Base-by-base conservation (phyloP, 2,888 invertebrate species). In the Maniola hyperantus region DNA sequence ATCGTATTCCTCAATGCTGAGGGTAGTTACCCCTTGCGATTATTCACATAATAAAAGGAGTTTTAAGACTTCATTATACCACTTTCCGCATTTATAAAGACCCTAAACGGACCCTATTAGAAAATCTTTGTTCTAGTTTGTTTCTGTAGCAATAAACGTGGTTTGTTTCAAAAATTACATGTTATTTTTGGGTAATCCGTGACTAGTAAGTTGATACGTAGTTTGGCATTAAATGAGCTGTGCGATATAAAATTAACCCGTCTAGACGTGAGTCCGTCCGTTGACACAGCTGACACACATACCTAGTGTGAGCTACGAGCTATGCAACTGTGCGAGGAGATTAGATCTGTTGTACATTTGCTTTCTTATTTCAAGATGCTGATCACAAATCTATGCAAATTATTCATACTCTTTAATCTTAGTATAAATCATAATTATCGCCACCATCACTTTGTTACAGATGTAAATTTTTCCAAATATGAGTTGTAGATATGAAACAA, bases 231-330 rank as follows among this genome's bases (percentile, higher is more conserved):
- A 61, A 59, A 66, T 66, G 70, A 64, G 58, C 66, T 42, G 59
- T 67, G 65, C 60, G 58, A 68, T 66, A 73, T 78, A 76, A 79
- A 84, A 81, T 80, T 85, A 85, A 72, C 75, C 72, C 72, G 84
- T 82, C 83, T 83, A 84, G 84, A 85, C 84, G 67, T 48, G 66
- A 36, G 46, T 42, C 61, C 70, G 73, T 77, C 73, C 74, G 69
- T 76, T 79, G 81, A 81, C 82, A 55, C 39, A 42, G 55, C 36
- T 36, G 54, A 51, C 51, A 51, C 34, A 34, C 26, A 51, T 18
- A 82, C 2, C 26, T 26, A 26, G 72, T 76, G n/a, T n/a, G n/a
- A n/a, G n/a, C n/a, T n/a, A n/a, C 74, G 79, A 79, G 58, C 51
- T 50, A 50, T 64, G 53, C 63, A 67, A 48, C 39, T 53, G 18